Conservation (phyloP, 2,113 vertebrate genomes). For the Brachypodius melanocephalos region DNA sequence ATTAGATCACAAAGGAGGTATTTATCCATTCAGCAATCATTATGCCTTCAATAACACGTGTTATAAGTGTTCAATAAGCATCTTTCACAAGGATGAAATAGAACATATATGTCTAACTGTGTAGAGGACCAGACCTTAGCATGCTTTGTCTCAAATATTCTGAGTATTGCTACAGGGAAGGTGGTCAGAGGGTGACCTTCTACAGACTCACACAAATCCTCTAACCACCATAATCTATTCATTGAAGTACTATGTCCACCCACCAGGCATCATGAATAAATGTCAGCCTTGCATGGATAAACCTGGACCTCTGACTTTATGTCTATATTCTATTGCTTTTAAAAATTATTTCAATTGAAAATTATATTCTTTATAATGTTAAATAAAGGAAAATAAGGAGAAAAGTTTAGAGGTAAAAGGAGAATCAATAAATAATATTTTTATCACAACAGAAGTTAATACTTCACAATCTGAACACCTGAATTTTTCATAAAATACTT, state of each 20-base stretch:
- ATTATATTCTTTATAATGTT: not conserved
- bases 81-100: not conserved
- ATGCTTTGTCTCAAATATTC: not conserved
- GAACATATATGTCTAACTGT: not conserved
- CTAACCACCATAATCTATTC: not conserved
- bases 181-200: accelerated
- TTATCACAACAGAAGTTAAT: not conserved
- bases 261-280: not conserved
- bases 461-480: not conserved
- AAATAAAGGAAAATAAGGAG: not conserved
- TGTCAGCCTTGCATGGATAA: not conserved
- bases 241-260: not conserved
- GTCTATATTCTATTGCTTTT: not conserved
- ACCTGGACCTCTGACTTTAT: not conserved
- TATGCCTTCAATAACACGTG: not conserved
- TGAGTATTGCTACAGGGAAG: not conserved
- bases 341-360: not conserved
- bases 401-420: not conserved
- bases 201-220: not conserved
- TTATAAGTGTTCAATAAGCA: not conserved
- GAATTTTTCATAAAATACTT: not conserved
- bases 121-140: not conserved
- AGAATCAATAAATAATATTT: not conserved
- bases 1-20: not conserved
- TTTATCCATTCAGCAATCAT: not conserved